Evolutionary conservation across 2,113 vertebrate genomes (phyloP), one percentile per base, ranked within the genome.

Genomic region (Dipodomys spectabilis): DNA sequence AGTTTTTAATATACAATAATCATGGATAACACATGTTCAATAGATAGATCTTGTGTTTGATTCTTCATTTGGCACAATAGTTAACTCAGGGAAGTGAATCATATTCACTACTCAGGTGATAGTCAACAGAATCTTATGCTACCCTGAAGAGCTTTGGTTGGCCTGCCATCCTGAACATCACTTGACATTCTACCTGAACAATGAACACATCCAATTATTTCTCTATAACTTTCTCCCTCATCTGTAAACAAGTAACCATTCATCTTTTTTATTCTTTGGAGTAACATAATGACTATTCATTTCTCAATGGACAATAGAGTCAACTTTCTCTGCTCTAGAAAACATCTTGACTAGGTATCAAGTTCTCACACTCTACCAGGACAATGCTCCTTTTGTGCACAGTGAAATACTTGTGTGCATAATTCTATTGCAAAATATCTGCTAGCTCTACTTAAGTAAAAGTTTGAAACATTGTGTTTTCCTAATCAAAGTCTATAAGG

Each of bases 391-490:
- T 57, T 91, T 62, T 80, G 81, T 77, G n/a, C 62, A 80, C 23
- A 86, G 68, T 83, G 53, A 89, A 94, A 88, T 74, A 82, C 84
- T 96, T 86, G 86, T 72, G n/a, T 81, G 64, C 62, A 69, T 22
- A 88, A 78, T 88, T 94, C 60, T 20, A 20, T 80, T 88, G 69
- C 78, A 92, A 93, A 91, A 78, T 87, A 71, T 57, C 53, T 95
- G 28, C 81, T 71, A 94, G 30, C 30, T 57, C 3, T 23, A 71
- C 45, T 78, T 96, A 75, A 88, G 62, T 68, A 87, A 84, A 75
- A 71, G 44, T 82, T 82, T 95, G 53, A 93, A 91, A 72, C 16
- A 84, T 44, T 86, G 7, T 85, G 12, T 78, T 91, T 77, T 57
- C 49, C 45, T 86, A 89, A 73, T 84, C 57, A 92, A 79, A 92